Evolutionary conservation across 2,888 invertebrate genomes (phyloP), one percentile per base, ranked within the genome.

Genomic region (Caenorhabditis sp.): DNA sequence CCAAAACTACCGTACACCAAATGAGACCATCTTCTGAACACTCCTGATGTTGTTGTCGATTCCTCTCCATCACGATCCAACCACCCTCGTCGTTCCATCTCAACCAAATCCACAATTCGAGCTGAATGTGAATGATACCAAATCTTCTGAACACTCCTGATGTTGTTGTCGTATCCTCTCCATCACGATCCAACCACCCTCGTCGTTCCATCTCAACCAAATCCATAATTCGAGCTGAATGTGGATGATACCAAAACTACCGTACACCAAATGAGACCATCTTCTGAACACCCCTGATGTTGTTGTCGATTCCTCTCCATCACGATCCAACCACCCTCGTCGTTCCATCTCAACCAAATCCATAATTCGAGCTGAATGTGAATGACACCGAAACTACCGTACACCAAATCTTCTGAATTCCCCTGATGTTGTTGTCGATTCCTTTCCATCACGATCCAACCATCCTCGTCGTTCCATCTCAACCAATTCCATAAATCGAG

Each of bases 161-260:
- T 43, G 43, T 31, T 43, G 58, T 58, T 23, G 54, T 62, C 53
- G 55, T 19, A n/a, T 51, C 36, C 37, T 8, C n/a, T 62, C 62
- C 54, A 51, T 54, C 37, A 24, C 54, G 53, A 51, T n/a, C 53
- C 61, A 31, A 49, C 61, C 53, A 27, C 53, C n/a, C 19, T 61
- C 54, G 21, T 62, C n/a, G 62, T 24, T 53, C 17, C 24, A 24
- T 23, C 55, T 23, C 26, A 10, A 1, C 21, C 58, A n/a, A 62
- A 55, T 57, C 55, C 61, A 51, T 51, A 27, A 37, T 19, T 4
- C 8, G 8, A 23, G 17, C 23, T 51, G 2, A 50, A 51, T 19
- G 8, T 51, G 1, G 10, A 51, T 23, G 10, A 51, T 27, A 8
- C 5, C 10, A 6, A 54, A 8, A 57, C 14, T 10, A 21, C 31